Evolutionary conservation across 92 coral and sea anemone species (phyloP), one percentile per base, ranked within the genome.

Genomic region (Paragorgia papillata): DNA sequence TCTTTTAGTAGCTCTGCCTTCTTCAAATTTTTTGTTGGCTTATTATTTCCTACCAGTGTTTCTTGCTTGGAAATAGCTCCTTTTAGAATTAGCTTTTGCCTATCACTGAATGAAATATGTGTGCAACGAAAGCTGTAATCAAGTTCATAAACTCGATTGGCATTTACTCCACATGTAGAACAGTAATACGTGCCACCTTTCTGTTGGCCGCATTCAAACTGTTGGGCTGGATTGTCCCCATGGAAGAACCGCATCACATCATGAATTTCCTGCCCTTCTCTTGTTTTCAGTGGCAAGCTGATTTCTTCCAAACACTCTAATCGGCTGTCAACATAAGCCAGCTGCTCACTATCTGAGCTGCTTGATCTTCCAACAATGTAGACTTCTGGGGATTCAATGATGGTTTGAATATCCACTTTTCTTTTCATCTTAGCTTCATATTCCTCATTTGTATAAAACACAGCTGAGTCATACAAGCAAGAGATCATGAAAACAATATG

Each of bases 161-260:
- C 79, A 63, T 57, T 57, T 2, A 74, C 67, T 0, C 81, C 81
- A 76, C 81, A 76, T 2, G 39, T 0, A 14, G 81, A 76, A 24
- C 81, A 80, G 37, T 66, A 80, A 30, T 50, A 80, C 26, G 68
- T 41, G 0, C 84, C 84, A 0, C 84, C 84, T 31, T n/a, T n/a
- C n/a, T n/a, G n/a, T n/a, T n/a, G n/a, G n/a, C n/a, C n/a, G n/a
- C n/a, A n/a, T n/a, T n/a, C n/a, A n/a, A n/a, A n/a, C n/a, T n/a
- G n/a, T n/a, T n/a, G n/a, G n/a, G n/a, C n/a, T n/a, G n/a, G n/a
- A 71, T 85, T 84, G 66, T 85, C 85, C 8, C 86, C 82, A 63
- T 85, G 85, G 55, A 70, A 85, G n/a, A 80, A 34, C 49, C 85
- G 80, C 85, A 80, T 67, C 50, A 62, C 53, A 73, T 85, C 88